Evolutionary conservation across 2,797 vertebrate genomes (phyloP).

Genomic region (Iguana delicatissima): DNA sequence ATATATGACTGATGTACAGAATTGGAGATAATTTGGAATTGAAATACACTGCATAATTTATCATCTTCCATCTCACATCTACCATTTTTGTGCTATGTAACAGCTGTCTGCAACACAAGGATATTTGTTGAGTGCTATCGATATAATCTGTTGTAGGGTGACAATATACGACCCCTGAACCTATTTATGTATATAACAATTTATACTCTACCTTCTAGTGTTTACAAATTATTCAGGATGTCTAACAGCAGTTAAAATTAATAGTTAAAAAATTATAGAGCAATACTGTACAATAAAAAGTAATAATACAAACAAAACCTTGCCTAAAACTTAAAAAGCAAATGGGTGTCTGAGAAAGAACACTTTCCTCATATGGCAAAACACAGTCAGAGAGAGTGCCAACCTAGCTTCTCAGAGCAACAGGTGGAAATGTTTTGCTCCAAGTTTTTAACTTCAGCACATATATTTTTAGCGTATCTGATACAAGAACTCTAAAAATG

Average conservation of each 20-base stretch:
- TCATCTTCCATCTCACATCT: not conserved
- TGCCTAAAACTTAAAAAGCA: not conserved
- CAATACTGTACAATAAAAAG: not conserved
- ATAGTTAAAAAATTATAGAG: not conserved
- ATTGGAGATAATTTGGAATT: not conserved
- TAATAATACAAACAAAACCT: not conserved
- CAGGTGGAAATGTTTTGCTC: not conserved
- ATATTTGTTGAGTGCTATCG: not conserved
- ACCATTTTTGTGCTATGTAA: not conserved
- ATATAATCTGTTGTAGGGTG: slow-evolving; percentile 1
- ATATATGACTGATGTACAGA: not conserved
- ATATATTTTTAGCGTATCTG: not conserved
- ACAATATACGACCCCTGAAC: not conserved
- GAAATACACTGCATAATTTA: not conserved
- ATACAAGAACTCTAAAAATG: not conserved
- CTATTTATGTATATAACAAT: not conserved
- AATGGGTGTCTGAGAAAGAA: not conserved
- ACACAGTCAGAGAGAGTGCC: not conserved
- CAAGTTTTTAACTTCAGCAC: not conserved
- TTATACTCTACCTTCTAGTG: no score
- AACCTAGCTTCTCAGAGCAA: not conserved
- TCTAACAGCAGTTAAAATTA: not conserved
- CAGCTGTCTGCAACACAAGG: not conserved
- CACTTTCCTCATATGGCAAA: not conserved
- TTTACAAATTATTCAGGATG: not conserved